A percentile compares a stretch with the other conserved stretches of the same genome.
These are phyloP conservation scores for Drosophila quadrilineata DNA, from an alignment of 1,140 invertebrate genomes.

Conservation along the genomic window DNA sequence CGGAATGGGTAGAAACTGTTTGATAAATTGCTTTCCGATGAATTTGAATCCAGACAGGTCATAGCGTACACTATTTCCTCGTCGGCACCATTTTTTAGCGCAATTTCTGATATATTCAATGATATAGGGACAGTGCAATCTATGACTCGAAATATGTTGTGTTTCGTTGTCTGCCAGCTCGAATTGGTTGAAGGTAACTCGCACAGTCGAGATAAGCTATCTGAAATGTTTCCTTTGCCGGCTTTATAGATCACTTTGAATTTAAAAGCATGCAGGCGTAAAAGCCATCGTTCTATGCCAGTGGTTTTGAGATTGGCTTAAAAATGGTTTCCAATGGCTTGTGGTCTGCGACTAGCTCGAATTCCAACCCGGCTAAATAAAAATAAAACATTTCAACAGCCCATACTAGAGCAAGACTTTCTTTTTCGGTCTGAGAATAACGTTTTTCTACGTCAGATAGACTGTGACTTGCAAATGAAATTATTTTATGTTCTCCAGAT, in stretches of 20 bases:
- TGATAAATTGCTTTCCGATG: constrained; percentile 1
- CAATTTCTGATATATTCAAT: constrained; percentile 20
- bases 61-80: constrained; percentile 23
- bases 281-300: constrained; percentile 21
- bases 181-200: not conserved
- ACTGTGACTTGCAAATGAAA: constrained; percentile 20
- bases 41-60: constrained; percentile 5
- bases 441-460: constrained; percentile 19
- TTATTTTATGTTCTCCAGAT: constrained; percentile 3
- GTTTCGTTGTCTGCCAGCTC: not conserved
- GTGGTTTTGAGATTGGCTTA: constrained; percentile 16
- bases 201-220: constrained; percentile 6
- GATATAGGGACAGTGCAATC: not conserved
- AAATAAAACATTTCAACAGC: constrained; percentile 8
- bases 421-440: constrained; percentile 36
- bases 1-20: constrained; percentile 23
- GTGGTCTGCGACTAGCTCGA: constrained; percentile 27
- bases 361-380: constrained; percentile 13
- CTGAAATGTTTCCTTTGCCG: constrained; percentile 8
- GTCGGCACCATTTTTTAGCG: not conserved
- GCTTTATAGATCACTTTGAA: constrained; percentile 10
- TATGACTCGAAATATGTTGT: constrained; percentile 6
- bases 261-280: constrained; percentile 17
- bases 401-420: constrained; percentile 27
- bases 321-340: constrained; percentile 34